These are phyloP conservation scores for Lypha dubia DNA, from an alignment of 2,888 invertebrate species.

Conservation along the genomic window DNA sequence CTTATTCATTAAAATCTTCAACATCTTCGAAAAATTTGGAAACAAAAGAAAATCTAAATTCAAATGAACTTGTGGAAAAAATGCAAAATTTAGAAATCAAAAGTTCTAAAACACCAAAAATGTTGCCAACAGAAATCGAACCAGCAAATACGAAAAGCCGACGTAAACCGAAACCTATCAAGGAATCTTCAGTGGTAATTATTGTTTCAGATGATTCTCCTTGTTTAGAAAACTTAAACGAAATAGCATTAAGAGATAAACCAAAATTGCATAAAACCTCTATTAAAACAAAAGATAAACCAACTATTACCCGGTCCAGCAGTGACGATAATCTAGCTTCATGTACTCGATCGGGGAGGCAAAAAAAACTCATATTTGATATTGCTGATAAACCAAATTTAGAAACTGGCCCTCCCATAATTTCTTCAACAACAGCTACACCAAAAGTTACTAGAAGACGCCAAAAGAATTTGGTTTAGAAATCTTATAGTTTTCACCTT, in stretches of 20 bases:
- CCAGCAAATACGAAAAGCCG: not conserved
- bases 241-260: not conserved
- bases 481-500: not conserved
- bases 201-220: conserved; percentile 44
- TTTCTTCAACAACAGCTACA: conserved; percentile 3
- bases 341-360: conserved; percentile 27
- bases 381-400: conserved; percentile 14
- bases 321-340: not conserved
- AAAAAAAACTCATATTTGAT: conserved; percentile 15
- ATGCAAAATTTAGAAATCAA: conserved; percentile 51
- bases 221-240: not conserved
- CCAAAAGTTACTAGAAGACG: conserved; percentile 51
- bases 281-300: conserved; percentile 32
- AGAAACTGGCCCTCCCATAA: not conserved
- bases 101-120: conserved; percentile 10
- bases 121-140: not conserved
- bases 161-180: not conserved
- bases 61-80: conserved; percentile 36
- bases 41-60: conserved; percentile 29
- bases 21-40: conserved; percentile 29
- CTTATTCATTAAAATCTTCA: not conserved
- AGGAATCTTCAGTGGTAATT: conserved; percentile 3
- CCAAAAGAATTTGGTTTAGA: conserved; percentile 46
- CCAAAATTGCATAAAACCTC: conserved; percentile 41
- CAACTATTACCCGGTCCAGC: not conserved